A percentile compares a stretch with the other conserved stretches of the same genome.
Conservation (phyloP, 2,797 vertebrate genomes). For the Muscicapa striata region DNA sequence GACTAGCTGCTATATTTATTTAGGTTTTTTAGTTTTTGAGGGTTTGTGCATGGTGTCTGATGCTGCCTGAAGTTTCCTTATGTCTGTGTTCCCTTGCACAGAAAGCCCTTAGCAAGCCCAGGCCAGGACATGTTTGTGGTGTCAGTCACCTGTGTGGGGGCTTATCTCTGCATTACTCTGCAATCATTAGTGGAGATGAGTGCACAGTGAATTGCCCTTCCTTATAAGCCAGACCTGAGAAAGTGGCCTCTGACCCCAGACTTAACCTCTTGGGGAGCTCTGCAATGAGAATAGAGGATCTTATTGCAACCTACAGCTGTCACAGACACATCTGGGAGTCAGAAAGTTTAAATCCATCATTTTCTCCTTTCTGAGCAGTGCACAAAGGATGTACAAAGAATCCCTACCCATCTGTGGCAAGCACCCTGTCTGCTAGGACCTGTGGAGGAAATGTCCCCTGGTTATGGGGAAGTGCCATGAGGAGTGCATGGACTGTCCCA, state of each 20-base stretch:
- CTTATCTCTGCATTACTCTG: background rate
- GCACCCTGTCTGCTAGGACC: background rate
- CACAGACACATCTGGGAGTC: background rate
- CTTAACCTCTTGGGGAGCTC: background rate
- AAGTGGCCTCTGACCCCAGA: background rate
- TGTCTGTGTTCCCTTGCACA: background rate
- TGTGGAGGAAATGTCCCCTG: background rate
- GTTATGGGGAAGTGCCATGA: background rate
- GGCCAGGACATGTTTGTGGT: background rate
- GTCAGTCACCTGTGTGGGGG: background rate
- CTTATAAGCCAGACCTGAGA: background rate
- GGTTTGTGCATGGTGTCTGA: background rate
- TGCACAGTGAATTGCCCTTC: background rate
- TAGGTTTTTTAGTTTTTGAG: background rate
- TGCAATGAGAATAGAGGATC: background rate
- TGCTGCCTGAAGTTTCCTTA: background rate
- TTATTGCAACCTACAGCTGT: background rate
- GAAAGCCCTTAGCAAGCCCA: background rate
- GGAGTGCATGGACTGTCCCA: background rate
- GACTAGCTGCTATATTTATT: background rate
- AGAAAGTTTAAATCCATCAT: background rate
- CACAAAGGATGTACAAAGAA: background rate
- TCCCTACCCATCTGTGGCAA: background rate
- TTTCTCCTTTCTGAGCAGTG: background rate
- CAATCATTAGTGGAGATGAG: background rate